These are phyloP conservation scores for Halyomorpha halys DNA, from an alignment of 1,140 invertebrate species.

Conservation along the genomic window DNA sequence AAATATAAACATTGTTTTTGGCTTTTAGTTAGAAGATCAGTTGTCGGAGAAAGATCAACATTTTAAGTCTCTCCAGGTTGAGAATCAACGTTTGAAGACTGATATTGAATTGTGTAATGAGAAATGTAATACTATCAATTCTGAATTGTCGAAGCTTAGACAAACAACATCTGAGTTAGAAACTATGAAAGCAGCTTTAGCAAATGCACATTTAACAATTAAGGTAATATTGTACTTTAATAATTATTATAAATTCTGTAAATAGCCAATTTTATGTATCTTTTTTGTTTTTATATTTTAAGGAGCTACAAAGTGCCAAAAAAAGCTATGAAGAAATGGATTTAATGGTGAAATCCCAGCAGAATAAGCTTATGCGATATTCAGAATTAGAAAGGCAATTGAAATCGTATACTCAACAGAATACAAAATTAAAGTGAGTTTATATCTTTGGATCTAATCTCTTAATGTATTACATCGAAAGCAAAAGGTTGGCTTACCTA, in stretches of 20 bases:
- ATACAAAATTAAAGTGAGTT: conserved; percentile 28
- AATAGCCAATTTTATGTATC: not conserved
- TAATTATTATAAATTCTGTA: conserved; percentile 18
- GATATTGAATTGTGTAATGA: not conserved
- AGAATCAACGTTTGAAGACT: not conserved
- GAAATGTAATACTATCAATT: conserved; percentile 20
- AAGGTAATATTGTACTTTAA: conserved; percentile 23
- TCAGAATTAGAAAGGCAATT: conserved; percentile 30
- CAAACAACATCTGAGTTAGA: conserved; percentile 28
- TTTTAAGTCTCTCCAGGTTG: not conserved
- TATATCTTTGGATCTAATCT: not conserved
- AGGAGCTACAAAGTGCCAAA: conserved; percentile 30
- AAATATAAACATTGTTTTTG: too few relatives aligned
- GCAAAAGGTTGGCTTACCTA: too few relatives aligned
- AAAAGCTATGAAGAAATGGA: conserved; percentile 25
- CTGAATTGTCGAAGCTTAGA: conserved; percentile 24
- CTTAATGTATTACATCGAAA: too few relatives aligned
- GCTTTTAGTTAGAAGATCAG: conserved; percentile 3
- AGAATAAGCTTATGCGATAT: conserved; percentile 28
- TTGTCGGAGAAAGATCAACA: not conserved
- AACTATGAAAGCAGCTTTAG: conserved; percentile 20
- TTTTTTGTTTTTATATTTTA: not conserved
- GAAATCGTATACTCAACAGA: conserved; percentile 24
- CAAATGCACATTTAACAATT: conserved; percentile 22
- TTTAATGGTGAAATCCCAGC: conserved; percentile 27